phyloP scores from a whole-genome alignment of 2,113 vertebrate genomes.

The Sterrhoptilus dennistouni region DNA sequence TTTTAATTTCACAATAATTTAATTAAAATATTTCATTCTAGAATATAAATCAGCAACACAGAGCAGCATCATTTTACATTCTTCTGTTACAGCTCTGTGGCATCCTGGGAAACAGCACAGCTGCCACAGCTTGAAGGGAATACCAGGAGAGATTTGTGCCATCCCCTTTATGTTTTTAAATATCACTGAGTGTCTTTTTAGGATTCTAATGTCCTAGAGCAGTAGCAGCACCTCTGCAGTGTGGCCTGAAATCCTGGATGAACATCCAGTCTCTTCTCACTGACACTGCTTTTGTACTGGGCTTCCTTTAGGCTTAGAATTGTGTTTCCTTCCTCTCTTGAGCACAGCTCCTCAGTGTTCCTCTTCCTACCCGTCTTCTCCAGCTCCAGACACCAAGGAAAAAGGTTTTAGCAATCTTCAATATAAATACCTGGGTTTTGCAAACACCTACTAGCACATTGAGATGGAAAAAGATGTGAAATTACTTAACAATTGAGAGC shows the following conservation, averaged over 20 bases:
- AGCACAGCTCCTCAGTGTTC: not conserved
- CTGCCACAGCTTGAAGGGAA: not conserved
- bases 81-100: not conserved
- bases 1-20: conserved; percentile 36
- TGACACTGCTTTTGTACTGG: not conserved
- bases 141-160: not conserved
- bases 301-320: not conserved
- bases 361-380: not conserved
- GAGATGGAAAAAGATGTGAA: not conserved
- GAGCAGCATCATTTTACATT: not conserved
- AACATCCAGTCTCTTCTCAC: not conserved
- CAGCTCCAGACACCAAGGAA: not conserved
- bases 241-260: not conserved
- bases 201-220: not conserved
- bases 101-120: not conserved
- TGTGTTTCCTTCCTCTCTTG: not conserved
- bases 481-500: not conserved
- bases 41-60: conserved; percentile 19
- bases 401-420: not conserved
- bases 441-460: not conserved
- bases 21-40: conserved; percentile 26
- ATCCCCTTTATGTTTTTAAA: not conserved
- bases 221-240: not conserved
- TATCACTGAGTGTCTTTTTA: not conserved
- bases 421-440: not conserved